Evolutionary conservation across 2,888 invertebrate genomes (phyloP).

Genomic region (Nemapogon koenigi): DNA sequence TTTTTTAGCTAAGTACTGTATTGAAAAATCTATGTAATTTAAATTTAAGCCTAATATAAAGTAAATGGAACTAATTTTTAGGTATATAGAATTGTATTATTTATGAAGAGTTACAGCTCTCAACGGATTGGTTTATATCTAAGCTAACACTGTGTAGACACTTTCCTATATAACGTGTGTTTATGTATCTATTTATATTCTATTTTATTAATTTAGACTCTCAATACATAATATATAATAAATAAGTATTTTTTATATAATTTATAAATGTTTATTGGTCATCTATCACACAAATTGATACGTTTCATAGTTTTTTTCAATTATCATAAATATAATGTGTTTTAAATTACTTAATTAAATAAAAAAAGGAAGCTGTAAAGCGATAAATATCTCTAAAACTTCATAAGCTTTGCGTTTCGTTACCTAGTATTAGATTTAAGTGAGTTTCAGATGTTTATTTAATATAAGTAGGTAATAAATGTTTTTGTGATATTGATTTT

Average conservation of each 20-base stretch:
- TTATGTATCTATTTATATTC: too few species aligned
- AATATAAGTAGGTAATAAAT: too few species aligned
- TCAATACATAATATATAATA: not conserved
- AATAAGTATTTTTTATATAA: conserved; percentile 15
- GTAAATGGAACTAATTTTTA: too few species aligned
- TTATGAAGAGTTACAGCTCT: too few species aligned
- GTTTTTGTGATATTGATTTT: not conserved
- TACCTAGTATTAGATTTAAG: not conserved
- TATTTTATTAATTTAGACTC: too few species aligned
- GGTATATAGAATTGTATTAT: too few species aligned
- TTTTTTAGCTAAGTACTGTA: too few species aligned
- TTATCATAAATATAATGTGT: not conserved
- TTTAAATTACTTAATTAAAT: not conserved
- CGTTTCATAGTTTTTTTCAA: conserved; percentile 7
- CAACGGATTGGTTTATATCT: too few species aligned
- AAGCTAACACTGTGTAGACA: too few species aligned
- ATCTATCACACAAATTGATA: conserved; percentile 53
- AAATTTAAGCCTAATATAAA: too few species aligned
- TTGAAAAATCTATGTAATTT: too few species aligned
- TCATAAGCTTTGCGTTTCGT: not conserved
- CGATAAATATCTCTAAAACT: not conserved
- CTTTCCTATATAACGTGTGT: too few species aligned
- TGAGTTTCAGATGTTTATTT: not conserved
- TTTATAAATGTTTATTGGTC: conserved; percentile 42
- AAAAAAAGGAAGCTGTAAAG: not conserved